These are phyloP conservation scores for Serrognathus titanus DNA, from an alignment of 2,888 invertebrate genomes.

Conservation along the genomic window DNA sequence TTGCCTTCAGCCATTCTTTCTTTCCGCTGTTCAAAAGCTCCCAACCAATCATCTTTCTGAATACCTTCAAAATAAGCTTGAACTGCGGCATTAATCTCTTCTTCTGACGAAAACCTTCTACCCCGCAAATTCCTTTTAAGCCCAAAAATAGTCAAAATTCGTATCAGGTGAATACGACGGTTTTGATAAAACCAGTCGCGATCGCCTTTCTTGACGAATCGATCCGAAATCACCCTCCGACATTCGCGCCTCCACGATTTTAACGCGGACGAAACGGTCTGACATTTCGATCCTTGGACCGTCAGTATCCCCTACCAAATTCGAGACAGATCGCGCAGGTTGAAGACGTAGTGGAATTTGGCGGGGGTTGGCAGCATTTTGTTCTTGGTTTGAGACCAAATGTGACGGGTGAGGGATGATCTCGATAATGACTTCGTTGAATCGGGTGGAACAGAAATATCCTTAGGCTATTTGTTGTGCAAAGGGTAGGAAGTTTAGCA, in stretches of 20 bases:
- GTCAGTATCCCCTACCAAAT: slow-evolving; percentile 89
- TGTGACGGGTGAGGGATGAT: slow-evolving; percentile 72
- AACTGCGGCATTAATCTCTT: too few relatives aligned
- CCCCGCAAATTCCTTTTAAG: too few relatives aligned
- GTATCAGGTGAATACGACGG: too few relatives aligned
- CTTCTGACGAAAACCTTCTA: too few relatives aligned
- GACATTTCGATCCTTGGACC: slow-evolving; percentile 66
- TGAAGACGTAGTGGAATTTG: slow-evolving; percentile 90
- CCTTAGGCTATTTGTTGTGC: slow-evolving; percentile 74
- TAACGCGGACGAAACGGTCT: slow-evolving; percentile 54
- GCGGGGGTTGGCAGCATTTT: slow-evolving; percentile 91
- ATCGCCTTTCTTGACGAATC: slow-evolving; percentile 64
- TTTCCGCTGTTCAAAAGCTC: too few relatives aligned
- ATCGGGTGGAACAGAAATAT: slow-evolving; percentile 73
- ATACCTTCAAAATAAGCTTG: too few relatives aligned
- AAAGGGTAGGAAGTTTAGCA: neutral
- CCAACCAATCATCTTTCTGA: too few relatives aligned
- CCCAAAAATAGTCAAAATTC: too few relatives aligned
- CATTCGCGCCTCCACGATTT: slow-evolving; percentile 87
- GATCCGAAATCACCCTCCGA: slow-evolving; percentile 78
- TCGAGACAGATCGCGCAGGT: slow-evolving; percentile 81
- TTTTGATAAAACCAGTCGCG: slow-evolving; percentile 71
- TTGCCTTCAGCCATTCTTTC: too few relatives aligned
- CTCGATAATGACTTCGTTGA: slow-evolving; percentile 64
- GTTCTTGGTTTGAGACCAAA: slow-evolving; percentile 82